Conservation (phyloP, 2,113 vertebrate genomes). For the Lampris megalopsis region DNA sequence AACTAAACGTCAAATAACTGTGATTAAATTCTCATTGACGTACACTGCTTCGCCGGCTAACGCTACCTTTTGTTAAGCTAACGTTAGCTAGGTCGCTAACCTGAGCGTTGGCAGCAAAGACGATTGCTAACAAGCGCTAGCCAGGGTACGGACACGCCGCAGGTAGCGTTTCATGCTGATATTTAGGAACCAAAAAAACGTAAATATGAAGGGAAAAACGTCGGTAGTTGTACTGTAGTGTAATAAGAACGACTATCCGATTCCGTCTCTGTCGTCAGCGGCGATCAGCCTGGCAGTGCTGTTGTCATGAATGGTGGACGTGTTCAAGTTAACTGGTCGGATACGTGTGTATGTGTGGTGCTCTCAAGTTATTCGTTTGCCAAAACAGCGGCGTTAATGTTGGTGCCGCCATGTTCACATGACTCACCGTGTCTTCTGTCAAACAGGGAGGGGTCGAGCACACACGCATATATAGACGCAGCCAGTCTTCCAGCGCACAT, state of each 20-base stretch:
- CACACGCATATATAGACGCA: neutral
- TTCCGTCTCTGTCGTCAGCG: neutral
- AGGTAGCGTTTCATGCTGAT: too few relatives aligned
- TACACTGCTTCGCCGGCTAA: conserved; percentile 19
- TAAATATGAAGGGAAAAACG: neutral
- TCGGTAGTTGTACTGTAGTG: too few relatives aligned
- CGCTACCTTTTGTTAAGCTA: conserved; percentile 16
- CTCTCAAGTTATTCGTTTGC: conserved; percentile 33
- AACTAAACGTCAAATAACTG: too few relatives aligned
- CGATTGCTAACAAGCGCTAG: conserved; percentile 37
- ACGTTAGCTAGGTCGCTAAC: neutral
- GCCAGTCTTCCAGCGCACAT: neutral
- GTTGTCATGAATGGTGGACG: neutral
- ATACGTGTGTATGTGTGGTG: neutral
- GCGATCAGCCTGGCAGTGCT: conserved; percentile 15
- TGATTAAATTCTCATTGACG: too few relatives aligned
- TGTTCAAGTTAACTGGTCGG: neutral
- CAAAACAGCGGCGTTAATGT: neutral
- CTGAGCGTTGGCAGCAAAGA: conserved; percentile 15
- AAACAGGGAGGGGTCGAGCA: neutral
- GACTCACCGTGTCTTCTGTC: conserved; percentile 52
- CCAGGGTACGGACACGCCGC: too few relatives aligned
- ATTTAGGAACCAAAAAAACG: too few relatives aligned
- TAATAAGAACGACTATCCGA: too few relatives aligned
- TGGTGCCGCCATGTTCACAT: conserved; percentile 61